phyloP scores from a whole-genome alignment of 2,797 vertebrate genomes.

The Carcharodon carcharias region DNA sequence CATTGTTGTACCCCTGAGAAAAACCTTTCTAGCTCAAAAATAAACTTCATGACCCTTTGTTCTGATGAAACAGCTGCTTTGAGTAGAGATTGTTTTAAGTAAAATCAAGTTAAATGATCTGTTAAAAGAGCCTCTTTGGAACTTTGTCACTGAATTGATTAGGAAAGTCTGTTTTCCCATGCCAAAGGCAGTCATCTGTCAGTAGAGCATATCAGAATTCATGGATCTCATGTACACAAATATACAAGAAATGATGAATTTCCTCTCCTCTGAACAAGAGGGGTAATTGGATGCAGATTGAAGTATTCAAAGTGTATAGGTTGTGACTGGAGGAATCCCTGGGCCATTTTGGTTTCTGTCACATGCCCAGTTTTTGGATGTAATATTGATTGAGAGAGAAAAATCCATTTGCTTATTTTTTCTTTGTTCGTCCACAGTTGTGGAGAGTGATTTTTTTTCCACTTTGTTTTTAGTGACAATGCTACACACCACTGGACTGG shows the following conservation, averaged over 20 bases:
- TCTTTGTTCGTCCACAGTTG: background rate
- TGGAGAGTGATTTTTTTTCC: background rate
- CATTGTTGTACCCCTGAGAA: conserved; percentile 27
- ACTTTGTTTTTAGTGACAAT: background rate
- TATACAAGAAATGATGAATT: conserved; percentile 38
- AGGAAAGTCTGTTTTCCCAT: conserved; percentile 36
- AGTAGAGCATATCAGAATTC: conserved; percentile 36
- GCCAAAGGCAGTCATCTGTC: conserved; percentile 36
- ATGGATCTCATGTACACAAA: conserved; percentile 37
- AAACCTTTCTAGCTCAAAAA: conserved; percentile 36
- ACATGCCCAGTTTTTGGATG: background rate
- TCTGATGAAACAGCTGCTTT: conserved; percentile 36
- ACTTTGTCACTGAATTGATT: conserved; percentile 37
- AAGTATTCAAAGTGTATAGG: conserved; percentile 18
- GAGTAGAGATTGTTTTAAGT: conserved; percentile 38
- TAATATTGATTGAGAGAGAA: conserved; percentile 33
- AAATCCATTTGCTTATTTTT: conserved; percentile 10
- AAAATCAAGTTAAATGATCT: conserved; percentile 38
- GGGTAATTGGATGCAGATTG: conserved; percentile 35
- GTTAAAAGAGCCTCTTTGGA: conserved; percentile 37
- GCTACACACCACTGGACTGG: background rate
- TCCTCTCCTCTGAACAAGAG: conserved; percentile 28
- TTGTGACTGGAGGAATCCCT: conserved; percentile 29
- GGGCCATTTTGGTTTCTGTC: background rate
- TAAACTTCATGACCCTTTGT: conserved; percentile 38